Evolutionary conservation across 2,888 invertebrate species (phyloP), one percentile per base, ranked within the genome.

Genomic region (Nomada fucata): DNA sequence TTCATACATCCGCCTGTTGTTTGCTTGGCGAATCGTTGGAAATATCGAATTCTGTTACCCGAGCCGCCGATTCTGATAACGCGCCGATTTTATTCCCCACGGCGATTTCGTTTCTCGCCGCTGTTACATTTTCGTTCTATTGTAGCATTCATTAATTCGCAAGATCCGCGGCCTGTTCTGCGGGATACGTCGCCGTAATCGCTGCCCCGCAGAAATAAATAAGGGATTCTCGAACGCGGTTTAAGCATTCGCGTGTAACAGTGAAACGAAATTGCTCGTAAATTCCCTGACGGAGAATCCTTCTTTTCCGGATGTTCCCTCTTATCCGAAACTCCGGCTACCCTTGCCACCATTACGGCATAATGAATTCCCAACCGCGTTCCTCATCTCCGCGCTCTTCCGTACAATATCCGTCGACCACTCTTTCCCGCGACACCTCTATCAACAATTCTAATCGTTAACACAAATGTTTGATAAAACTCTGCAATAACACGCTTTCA

Each of bases 271-370:
- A 88, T 88, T 86, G 85, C 57, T 81, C 85, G 85, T 87, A 86
- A 90, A 88, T 89, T 87, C 63, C 71, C 23, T 55, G 76, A 68
- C 61, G 67, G 26, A 55, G 68, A 83, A 84, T 86, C 85, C 82
- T 88, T 90, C 84, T 88, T 88, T 84, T 87, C 84, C 86, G 85
- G 88, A 88, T 83, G 80, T 76, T 78, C 75, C 75, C 76, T 76
- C 68, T 73, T 65, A 47, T 60, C 60, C 70, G 23, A 81, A 42
- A 36, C 53, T 53, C 57, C 42, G 47, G 29, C 57, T 52, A 53
- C 64, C 68, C 18, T 55, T 63, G 79, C 79, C 71, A 65, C 74
- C 29, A 70, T 72, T 76, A 74, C 83, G 59, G 77, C 86, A 84
- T 86, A 88, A 88, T 86, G 76, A 42, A 86, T 76, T 76, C 74